Base-by-base conservation (phyloP, 2,888 invertebrate genomes). In the Yponomeuta cagnagella region DNA sequence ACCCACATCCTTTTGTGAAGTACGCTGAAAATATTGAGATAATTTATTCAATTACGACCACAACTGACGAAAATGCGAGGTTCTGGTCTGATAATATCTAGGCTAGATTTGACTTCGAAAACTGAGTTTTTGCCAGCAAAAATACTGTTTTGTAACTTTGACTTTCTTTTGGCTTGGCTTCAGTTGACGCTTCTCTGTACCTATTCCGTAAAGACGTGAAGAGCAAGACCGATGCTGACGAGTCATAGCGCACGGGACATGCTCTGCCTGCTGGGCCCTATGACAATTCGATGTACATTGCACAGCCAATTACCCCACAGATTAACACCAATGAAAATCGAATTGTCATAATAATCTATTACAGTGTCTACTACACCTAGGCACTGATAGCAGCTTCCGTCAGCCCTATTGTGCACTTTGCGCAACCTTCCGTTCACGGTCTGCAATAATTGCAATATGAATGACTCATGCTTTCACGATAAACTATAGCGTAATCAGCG, bases 41-140 rank as follows among this genome's bases (percentile, higher is more conserved):
- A 65, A 65, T 65, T 30, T 65, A 65, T 65, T 65, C 33, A 65
- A 65, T 65, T 65, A 65, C 30, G 12, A 33, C 31, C 12, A 33
- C 65, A 65, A 64, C 30, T 65, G 65, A 31, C 65, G 65, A 33
- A 65, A 30, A 31, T 65, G 65, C 65, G 30, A 4, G 65, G 65
- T 65, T 65, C 65, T 33, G 33, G 65, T 65, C 65, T 65, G 10
- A 65, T 65, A 30, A 65, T 65, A 33, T 12, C 33, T 31, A 65
- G 33, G 33, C 12, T 58, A 58, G 52, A 15, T 58, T 15, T 58
- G 52, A 58, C 52, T 12, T 58, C 52, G 15, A 58, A 58, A 15
- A 15, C 52, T 12, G 12, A 43, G 12, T 58, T 12, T 58, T 58
- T 58, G 52, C 15, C 4, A 15, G 4, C 52, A 52, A 12, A 58